Conservation (phyloP, 2,113 vertebrate species). For the Gracilinanus agilis region DNA sequence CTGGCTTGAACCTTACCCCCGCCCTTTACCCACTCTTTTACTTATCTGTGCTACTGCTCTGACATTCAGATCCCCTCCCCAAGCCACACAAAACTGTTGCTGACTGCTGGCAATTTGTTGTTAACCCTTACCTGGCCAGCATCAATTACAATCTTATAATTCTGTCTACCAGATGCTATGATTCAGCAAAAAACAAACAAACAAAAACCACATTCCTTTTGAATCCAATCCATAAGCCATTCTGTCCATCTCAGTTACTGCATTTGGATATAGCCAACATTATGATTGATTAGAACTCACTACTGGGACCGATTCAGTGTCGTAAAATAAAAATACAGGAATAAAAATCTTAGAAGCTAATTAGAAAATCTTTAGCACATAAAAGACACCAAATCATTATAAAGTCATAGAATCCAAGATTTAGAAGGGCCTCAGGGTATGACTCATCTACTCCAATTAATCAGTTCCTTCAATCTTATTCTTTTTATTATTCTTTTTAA, state of each 20-base stretch:
- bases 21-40: neutral
- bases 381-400: neutral
- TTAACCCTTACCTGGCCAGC: neutral
- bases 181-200: neutral
- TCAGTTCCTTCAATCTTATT: too few species aligned
- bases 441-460: neutral
- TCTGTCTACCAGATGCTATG: neutral
- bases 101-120: neutral
- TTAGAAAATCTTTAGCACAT: neutral
- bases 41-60: neutral
- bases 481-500: too few species aligned
- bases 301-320: neutral
- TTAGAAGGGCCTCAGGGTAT: neutral
- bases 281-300: neutral
- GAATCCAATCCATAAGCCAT: neutral
- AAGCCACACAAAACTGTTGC: neutral
- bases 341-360: neutral
- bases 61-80: neutral
- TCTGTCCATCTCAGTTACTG: neutral
- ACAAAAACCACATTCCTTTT: neutral
- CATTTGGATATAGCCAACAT: neutral
- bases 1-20: neutral
- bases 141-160: neutral
- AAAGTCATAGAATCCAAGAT: neutral
- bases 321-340: neutral